Percentiles rank a stretch among this genome's conserved stretches.
Evolutionary conservation across 2,797 vertebrate species (phyloP).

Genomic region (Clarias fuscus): DNA sequence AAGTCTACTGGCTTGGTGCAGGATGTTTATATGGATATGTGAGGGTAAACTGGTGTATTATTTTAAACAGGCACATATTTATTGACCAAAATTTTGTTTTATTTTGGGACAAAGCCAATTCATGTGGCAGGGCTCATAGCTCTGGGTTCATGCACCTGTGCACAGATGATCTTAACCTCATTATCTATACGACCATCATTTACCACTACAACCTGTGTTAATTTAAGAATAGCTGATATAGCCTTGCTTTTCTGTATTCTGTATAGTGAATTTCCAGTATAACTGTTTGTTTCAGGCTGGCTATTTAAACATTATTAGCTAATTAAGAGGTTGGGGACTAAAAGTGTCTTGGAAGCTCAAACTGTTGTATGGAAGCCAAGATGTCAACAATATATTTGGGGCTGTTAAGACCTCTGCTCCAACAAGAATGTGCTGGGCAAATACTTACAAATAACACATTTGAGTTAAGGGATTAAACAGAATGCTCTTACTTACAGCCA

Average conservation of each 20-base stretch:
- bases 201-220: not conserved
- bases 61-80: not conserved
- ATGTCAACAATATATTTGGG: not conserved
- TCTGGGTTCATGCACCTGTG: too few species aligned
- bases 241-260: not conserved
- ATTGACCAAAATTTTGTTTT: not conserved
- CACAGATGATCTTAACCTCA: not conserved
- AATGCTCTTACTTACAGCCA: not conserved
- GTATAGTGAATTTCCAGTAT: not conserved
- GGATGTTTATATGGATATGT: constrained; percentile 7
- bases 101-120: not conserved
- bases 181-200: not conserved
- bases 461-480: constrained; percentile 11
- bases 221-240: not conserved
- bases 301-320: not conserved
- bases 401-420: not conserved
- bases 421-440: not conserved
- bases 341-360: not conserved
- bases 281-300: not conserved
- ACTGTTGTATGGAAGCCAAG: not conserved
- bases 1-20: not conserved
- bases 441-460: constrained; percentile 7
- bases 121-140: not conserved
- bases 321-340: not conserved
- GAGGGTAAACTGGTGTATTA: not conserved